phyloP scores from a whole-genome alignment of 2,888 invertebrate genomes.

The Marronus borbonicus region DNA sequence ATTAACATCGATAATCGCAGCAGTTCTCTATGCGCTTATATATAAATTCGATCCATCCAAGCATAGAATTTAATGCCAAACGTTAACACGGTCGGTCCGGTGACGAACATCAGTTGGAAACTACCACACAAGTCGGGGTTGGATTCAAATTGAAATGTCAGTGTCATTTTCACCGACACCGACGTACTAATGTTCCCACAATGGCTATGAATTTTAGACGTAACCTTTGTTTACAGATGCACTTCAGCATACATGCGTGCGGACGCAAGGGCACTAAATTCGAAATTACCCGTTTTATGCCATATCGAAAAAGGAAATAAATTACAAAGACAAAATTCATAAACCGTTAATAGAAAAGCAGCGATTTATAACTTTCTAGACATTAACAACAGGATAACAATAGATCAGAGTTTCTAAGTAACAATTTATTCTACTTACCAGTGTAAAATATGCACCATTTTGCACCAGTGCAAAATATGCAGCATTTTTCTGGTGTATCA shows the following conservation, averaged over 20 bases:
- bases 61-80: background rate
- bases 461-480: too few species aligned
- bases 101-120: slow-evolving; percentile 24
- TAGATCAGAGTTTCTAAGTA: too few species aligned
- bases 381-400: too few species aligned
- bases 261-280: background rate
- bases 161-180: slow-evolving; percentile 66
- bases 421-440: too few species aligned
- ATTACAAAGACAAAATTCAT: too few species aligned
- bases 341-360: too few species aligned
- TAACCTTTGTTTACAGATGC: slow-evolving; percentile 9
- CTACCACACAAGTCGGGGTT: slow-evolving; percentile 14
- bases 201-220: slow-evolving; percentile 47
- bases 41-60: background rate
- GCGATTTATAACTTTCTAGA: too few species aligned
- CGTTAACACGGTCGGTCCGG: background rate
- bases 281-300: slow-evolving; percentile 1
- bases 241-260: background rate
- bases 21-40: background rate
- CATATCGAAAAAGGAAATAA: background rate
- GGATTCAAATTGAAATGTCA: slow-evolving; percentile 69
- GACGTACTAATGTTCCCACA: slow-evolving; percentile 48
- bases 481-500: too few species aligned
- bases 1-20: too few species aligned
- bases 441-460: too few species aligned